Conservation (phyloP, 2,113 vertebrate species). For the Eupsittula cactorum region DNA sequence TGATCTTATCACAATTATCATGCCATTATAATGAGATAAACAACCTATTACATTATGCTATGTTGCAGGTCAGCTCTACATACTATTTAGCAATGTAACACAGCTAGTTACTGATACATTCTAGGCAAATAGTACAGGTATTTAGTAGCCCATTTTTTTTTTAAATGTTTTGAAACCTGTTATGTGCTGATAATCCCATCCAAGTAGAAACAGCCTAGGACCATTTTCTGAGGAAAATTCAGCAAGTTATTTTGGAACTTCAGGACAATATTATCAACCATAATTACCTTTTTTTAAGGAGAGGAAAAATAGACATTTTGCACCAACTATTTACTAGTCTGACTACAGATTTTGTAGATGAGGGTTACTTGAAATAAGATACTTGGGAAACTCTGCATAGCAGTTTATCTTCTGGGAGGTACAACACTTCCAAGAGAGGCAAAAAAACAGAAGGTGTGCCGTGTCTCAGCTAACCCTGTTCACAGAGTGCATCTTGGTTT, state of each 20-base stretch:
- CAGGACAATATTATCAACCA: not conserved
- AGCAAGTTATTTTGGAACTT: not conserved
- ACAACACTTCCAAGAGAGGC: not conserved
- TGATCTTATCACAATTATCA: conserved; percentile 75
- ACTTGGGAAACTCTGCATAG: not conserved
- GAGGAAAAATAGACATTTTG: not conserved
- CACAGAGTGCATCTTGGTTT: not conserved
- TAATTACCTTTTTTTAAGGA: not conserved
- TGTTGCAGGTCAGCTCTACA: conserved; percentile 56
- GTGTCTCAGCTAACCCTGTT: not conserved
- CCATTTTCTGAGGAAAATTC: not conserved
- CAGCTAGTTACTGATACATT: conserved; percentile 57
- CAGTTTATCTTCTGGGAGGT: not conserved
- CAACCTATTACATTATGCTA: conserved; percentile 53
- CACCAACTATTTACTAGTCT: not conserved
- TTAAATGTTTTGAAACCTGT: conserved; percentile 44
- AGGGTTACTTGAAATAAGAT: not conserved
- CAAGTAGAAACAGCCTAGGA: not conserved
- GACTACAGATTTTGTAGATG: not conserved
- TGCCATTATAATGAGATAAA: conserved; percentile 67
- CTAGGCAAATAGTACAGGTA: conserved; percentile 45
- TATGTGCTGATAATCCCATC: conserved; percentile 33
- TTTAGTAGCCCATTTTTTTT: conserved; percentile 63
- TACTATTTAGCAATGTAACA: conserved; percentile 64
- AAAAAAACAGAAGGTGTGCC: not conserved